Conservation (phyloP, 2,888 invertebrate genomes). For the Dione vanillae region DNA sequence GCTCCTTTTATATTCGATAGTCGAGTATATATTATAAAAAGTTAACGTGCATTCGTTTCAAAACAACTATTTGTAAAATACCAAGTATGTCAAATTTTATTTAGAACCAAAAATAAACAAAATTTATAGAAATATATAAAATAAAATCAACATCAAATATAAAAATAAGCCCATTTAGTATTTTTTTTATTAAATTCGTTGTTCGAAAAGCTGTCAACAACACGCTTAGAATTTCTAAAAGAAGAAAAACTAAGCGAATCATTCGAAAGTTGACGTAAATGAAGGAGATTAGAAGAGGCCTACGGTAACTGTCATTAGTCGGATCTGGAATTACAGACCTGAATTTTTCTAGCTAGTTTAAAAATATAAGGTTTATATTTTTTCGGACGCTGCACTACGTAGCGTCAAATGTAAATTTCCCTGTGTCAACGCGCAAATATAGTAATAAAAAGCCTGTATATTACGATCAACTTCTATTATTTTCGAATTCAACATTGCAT, state of each 20-base stretch:
- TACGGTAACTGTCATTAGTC: slow-evolving; percentile 1
- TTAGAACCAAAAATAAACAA: too few species aligned
- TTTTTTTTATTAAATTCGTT: neutral
- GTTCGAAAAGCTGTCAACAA: slow-evolving; percentile 6
- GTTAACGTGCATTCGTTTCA: too few species aligned
- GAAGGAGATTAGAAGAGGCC: slow-evolving; percentile 8
- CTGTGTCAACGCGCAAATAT: too few species aligned
- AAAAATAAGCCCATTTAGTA: neutral
- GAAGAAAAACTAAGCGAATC: slow-evolving; percentile 1
- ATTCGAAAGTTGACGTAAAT: slow-evolving; percentile 12
- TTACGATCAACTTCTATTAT: too few species aligned
- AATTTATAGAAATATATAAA: neutral
- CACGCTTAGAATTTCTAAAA: neutral
- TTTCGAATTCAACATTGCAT: too few species aligned
- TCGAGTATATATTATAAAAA: too few species aligned
- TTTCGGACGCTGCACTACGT: too few species aligned
- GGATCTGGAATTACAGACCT: neutral
- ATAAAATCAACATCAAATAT: neutral
- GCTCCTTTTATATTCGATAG: too few species aligned
- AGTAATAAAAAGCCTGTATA: too few species aligned
- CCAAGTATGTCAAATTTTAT: too few species aligned
- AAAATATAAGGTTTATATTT: neutral
- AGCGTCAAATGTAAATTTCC: too few species aligned
- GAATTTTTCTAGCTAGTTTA: neutral
- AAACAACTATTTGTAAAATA: too few species aligned